Evolutionary conservation across 30 jellyfish, hydroid and myxozoan species (phyloP), one percentile per base, ranked within the genome.

Genomic region (Nemopilema nomurai): DNA sequence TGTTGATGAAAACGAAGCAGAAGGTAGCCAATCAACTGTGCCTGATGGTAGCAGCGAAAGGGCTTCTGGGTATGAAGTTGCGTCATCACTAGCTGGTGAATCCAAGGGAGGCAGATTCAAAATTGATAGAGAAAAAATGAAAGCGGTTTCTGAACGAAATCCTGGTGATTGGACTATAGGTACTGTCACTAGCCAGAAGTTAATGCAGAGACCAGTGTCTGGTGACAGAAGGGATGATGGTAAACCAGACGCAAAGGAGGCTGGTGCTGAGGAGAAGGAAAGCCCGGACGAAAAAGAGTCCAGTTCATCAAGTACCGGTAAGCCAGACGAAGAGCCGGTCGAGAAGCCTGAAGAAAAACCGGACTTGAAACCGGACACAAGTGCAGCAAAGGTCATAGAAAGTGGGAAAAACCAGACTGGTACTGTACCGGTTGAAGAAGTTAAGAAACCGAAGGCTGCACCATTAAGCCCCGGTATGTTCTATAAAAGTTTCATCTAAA

Each of bases 141-240:
- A 71, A 26, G 72, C 21, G 18, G 80, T 49, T 41, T 51, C 79
- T 13, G 72, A 62, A 26, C 71, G 28, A 18, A 70, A 52, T 19
- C 73, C 49, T 0, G 27, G 32, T 30, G 86, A 72, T 1, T 57
- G 66, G 77, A 41, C 57, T 41, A 13, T 41, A 3, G 57, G 57
- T 13, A 13, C 9, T 41, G 57, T 3, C 57, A 41, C 21, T 62
- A 77, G 49, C 26, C 49, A 62, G 77, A 25, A 19, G 52, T 7
- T 16, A 16, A 49, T 65, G 26, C 27, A 62, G 8, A 30, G 3
- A 24, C 28, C 62, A 13, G 3, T 22, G 49, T 1, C 91, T n/a
- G 91, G 82, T 22, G 72, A 67, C 18, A 83, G 71, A 71, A 83
- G 74, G 50, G 91, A 83, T 16, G 91, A 83, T 24, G 78, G 41